Conservation (phyloP, 2,113 vertebrate species). For the Cercocebus atys region DNA sequence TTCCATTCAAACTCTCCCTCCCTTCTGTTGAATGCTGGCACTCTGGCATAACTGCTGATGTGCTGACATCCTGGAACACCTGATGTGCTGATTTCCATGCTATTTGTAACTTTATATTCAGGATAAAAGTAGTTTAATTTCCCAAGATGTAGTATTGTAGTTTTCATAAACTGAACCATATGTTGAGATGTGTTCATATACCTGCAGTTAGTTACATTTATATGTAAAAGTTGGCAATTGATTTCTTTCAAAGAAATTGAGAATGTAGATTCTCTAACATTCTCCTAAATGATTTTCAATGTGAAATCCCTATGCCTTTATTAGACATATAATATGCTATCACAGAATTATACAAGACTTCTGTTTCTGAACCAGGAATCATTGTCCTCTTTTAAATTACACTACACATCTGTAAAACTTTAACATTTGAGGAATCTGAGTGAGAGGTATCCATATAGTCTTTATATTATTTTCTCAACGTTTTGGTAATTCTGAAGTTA, state of each 20-base stretch:
- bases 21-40: conserved; percentile 26
- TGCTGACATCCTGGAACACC: conserved; percentile 21
- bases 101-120: neutral
- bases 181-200: conserved; percentile 16
- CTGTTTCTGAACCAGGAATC: neutral
- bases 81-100: neutral
- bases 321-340: neutral
- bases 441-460: neutral
- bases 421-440: neutral
- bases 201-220: neutral
- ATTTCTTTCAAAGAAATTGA: conserved; percentile 31
- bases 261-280: neutral
- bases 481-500: conserved; percentile 29
- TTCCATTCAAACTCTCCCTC: conserved; percentile 51
- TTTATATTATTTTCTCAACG: neutral
- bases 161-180: conserved; percentile 38
- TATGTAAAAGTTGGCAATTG: neutral
- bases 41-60: neutral
- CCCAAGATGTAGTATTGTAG: neutral
- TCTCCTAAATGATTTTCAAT: neutral
- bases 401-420: neutral
- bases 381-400: neutral
- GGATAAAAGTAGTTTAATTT: conserved; percentile 22
- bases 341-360: neutral
- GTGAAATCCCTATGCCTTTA: neutral